phyloP scores from a whole-genome alignment of 2,797 vertebrate species.

The Remorina albescens region DNA sequence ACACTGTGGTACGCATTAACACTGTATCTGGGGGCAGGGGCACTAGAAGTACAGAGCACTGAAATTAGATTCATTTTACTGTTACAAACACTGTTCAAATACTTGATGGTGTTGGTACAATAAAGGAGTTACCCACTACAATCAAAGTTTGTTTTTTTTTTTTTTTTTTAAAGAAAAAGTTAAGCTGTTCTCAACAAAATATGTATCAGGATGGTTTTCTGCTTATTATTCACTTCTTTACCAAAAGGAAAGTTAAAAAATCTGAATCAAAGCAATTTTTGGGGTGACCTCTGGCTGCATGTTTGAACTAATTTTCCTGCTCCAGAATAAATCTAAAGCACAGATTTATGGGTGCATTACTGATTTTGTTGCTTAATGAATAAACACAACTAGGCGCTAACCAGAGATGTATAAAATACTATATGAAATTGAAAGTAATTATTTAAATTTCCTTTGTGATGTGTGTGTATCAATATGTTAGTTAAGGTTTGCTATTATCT shows the following conservation, averaged over 20 bases:
- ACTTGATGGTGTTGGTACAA: background rate
- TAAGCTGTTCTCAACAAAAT: background rate
- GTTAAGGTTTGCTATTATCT: background rate
- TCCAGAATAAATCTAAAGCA: too few species aligned
- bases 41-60: background rate
- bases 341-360: too few species aligned
- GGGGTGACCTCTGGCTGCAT: background rate
- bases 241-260: background rate
- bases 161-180: background rate
- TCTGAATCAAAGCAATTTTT: too few species aligned
- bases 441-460: too few species aligned
- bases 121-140: background rate
- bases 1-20: conserved; percentile 82
- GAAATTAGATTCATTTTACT: background rate
- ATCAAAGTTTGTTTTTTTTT: too few species aligned
- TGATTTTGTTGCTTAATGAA: background rate
- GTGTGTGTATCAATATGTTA: background rate
- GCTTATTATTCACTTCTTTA: too few species aligned
- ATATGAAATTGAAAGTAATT: too few species aligned
- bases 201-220: background rate
- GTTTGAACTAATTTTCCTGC: too few species aligned
- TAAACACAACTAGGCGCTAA: too few species aligned
- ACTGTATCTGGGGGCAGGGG: background rate
- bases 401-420: too few species aligned
- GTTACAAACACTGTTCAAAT: background rate